Conservation (phyloP, 2,888 invertebrate species). For the Augochlorella aurata region DNA sequence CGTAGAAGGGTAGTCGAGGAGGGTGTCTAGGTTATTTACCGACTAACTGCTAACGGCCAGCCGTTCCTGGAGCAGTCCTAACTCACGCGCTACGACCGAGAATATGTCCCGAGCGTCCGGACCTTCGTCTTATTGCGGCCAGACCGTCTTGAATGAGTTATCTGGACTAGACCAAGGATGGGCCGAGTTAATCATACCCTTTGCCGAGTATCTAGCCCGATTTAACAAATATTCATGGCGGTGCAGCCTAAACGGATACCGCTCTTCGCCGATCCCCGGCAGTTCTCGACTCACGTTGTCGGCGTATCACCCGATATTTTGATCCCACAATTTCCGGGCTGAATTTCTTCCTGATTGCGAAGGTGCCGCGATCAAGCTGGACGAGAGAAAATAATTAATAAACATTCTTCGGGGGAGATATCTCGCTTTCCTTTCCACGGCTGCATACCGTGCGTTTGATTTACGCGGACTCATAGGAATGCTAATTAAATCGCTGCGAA, state of each 20-base stretch:
- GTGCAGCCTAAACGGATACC: neutral
- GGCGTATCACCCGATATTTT: neutral
- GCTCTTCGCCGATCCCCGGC: too few species aligned
- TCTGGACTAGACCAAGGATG: constrained; percentile 46
- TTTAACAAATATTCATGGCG: constrained; percentile 39
- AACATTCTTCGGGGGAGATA: constrained; percentile 74
- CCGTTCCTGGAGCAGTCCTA: constrained; percentile 67
- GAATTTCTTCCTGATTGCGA: neutral
- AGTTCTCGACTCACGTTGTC: neutral
- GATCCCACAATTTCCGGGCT: neutral
- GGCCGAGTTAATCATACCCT: constrained; percentile 45
- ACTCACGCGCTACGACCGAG: constrained; percentile 74
- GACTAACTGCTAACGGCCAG: constrained; percentile 63
- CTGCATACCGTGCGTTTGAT: constrained; percentile 67
- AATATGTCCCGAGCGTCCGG: constrained; percentile 77
- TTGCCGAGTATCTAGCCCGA: neutral
- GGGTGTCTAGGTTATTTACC: constrained; percentile 73
- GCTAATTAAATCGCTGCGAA: constrained; percentile 82
- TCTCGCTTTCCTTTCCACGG: constrained; percentile 62
- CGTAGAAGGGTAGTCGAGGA: constrained; percentile 36
- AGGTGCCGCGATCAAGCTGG: constrained; percentile 27
- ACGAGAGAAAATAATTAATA: constrained; percentile 73
- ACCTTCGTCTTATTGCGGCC: constrained; percentile 76
- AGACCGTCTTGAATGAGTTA: constrained; percentile 71
- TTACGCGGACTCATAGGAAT: constrained; percentile 75